These are phyloP conservation scores for roundworm (Caenorhabditis elegans) DNA, from an alignment of 1,140 invertebrate genomes.

Conservation along the genomic window DNA sequence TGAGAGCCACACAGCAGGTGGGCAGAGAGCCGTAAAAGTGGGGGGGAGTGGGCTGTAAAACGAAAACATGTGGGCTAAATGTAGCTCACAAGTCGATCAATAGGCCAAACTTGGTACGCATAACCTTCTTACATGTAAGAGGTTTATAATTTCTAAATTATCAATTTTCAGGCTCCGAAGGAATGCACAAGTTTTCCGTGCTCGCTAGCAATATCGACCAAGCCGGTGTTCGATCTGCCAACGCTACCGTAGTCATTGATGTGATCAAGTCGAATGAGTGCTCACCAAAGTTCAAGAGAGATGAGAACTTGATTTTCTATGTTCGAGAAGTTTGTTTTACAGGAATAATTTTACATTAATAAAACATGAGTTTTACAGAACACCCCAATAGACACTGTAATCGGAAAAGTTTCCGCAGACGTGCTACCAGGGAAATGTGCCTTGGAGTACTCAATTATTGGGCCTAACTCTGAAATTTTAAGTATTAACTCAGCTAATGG, in stretches of 20 bases:
- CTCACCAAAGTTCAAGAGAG: not conserved
- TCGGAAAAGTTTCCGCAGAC: not conserved
- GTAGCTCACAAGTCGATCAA: no score
- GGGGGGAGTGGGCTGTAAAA: no score
- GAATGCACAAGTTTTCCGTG: not conserved
- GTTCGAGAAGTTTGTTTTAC: not conserved
- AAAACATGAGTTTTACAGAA: not conserved
- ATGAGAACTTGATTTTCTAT: constrained; percentile 9
- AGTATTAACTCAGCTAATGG: not conserved
- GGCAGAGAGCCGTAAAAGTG: no score
- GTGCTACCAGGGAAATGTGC: not conserved
- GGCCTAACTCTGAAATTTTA: not conserved
- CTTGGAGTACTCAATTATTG: not conserved
- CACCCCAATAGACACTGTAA: not conserved
- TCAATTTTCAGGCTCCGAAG: not conserved
- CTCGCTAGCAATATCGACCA: not conserved
- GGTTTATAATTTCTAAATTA: no score
- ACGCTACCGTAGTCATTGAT: constrained; percentile 3
- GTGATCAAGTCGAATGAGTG: constrained; percentile 7
- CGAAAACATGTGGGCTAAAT: no score
- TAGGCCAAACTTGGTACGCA: no score
- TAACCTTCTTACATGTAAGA: no score
- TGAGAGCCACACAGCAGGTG: no score
- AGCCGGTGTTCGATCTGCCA: not conserved
- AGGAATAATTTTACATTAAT: no score